These are phyloP conservation scores for Ctena decussata DNA, from an alignment of 2,888 invertebrate genomes.

Conservation along the genomic window DNA sequence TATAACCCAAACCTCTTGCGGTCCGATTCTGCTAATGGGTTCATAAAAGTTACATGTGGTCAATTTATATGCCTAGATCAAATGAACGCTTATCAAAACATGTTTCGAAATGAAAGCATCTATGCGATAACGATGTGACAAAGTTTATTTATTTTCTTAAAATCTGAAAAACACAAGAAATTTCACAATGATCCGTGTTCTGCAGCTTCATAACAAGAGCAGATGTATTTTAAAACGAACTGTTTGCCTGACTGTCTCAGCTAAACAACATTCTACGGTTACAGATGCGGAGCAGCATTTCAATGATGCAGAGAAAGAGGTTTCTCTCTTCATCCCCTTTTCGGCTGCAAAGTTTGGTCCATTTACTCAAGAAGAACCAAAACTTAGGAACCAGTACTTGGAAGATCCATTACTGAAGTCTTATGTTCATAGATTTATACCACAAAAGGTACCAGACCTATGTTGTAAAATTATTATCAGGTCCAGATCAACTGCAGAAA, in stretches of 20 bases:
- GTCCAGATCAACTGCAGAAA: no score
- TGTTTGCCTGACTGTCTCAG: background rate
- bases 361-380: conserved; percentile 86
- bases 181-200: background rate
- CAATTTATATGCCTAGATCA: background rate
- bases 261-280: background rate
- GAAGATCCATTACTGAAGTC: conserved; percentile 85
- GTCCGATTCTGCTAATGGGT: no score
- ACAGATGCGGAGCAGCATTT: background rate
- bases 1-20: no score
- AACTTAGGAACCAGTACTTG: conserved; percentile 86
- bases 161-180: background rate
- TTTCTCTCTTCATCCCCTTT: conserved; percentile 55
- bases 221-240: background rate
- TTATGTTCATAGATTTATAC: conserved; percentile 85
- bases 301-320: background rate
- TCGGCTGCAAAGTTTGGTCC: conserved; percentile 82
- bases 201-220: background rate
- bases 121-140: background rate
- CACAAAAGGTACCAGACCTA: conserved; percentile 81
- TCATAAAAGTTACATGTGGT: no score
- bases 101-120: background rate
- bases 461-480: no score
- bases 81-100: background rate
- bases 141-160: background rate